Percentiles rank a stretch among this genome's conserved stretches.
Evolutionary conservation across 2,113 vertebrate species (phyloP).

Genomic region (Sisor rabdophorus): DNA sequence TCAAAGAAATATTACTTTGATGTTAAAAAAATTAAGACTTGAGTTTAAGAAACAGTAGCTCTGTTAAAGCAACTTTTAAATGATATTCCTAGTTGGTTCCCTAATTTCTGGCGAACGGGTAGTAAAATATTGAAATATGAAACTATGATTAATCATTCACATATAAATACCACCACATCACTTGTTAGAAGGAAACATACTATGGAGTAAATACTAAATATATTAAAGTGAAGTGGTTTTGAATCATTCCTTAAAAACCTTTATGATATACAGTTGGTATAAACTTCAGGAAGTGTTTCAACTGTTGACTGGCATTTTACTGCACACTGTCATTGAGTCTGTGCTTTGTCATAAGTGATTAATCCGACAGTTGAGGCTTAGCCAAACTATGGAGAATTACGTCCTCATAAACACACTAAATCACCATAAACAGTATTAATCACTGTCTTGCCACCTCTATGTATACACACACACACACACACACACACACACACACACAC

Average conservation of each 20-base stretch:
- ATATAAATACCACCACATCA: not conserved
- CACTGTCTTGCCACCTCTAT: constrained; percentile 6
- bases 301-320: not conserved
- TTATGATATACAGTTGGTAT: not conserved
- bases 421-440: constrained; percentile 29
- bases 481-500: not conserved
- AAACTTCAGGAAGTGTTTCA: not conserved
- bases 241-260: not conserved
- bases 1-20: constrained; percentile 10
- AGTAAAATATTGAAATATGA: not conserved
- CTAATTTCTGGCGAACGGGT: not conserved
- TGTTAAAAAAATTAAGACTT: not conserved
- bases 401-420: constrained; percentile 20
- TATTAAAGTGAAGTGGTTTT: not conserved
- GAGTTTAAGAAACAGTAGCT: not conserved
- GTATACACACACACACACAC: not conserved
- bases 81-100: not conserved
- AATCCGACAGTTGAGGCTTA: constrained; percentile 19
- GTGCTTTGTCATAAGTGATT: constrained; percentile 5
- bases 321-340: not conserved
- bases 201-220: not conserved
- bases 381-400: constrained; percentile 7
- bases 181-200: not conserved
- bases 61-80: too few species aligned
- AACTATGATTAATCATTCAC: constrained; percentile 1